These are phyloP conservation scores for Pristionchus mayeri DNA, from an alignment of 2,888 invertebrate species.

Conservation along the genomic window DNA sequence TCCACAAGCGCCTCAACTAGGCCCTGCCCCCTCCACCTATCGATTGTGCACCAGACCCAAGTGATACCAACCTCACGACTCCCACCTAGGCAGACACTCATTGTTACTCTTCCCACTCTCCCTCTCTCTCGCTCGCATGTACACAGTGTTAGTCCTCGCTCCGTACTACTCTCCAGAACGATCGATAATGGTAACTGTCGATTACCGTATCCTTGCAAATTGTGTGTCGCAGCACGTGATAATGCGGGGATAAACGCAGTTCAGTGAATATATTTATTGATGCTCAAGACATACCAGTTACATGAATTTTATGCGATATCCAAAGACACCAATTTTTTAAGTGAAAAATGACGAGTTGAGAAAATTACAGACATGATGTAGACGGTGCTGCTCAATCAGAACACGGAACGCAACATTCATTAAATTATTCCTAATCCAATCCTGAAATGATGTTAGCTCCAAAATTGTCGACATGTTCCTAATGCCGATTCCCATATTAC, in stretches of 20 bases:
- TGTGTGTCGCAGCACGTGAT: background rate
- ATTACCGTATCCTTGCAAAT: background rate
- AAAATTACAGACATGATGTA: too few relatives aligned
- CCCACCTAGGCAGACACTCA: background rate
- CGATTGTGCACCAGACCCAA: background rate
- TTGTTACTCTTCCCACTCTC: background rate
- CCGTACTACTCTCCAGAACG: background rate
- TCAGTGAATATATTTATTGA: too few relatives aligned
- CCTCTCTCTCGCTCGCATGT: background rate
- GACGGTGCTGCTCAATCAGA: too few relatives aligned
- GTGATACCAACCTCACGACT: background rate
- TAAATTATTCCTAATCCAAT: too few relatives aligned
- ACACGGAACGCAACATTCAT: too few relatives aligned
- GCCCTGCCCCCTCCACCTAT: background rate
- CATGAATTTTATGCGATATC: too few relatives aligned
- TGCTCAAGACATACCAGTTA: too few relatives aligned
- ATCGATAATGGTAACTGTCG: background rate
- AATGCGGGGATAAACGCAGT: slow-evolving; percentile 20
- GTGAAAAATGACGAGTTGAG: too few relatives aligned
- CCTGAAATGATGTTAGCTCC: too few relatives aligned
- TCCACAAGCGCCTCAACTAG: slow-evolving; percentile 50
- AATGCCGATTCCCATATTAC: too few relatives aligned
- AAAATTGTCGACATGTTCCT: too few relatives aligned
- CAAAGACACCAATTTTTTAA: too few relatives aligned
- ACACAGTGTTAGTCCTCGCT: background rate